Base-by-base conservation (phyloP, 2,797 vertebrate species). In the Odontamblyopus rebecca region DNA sequence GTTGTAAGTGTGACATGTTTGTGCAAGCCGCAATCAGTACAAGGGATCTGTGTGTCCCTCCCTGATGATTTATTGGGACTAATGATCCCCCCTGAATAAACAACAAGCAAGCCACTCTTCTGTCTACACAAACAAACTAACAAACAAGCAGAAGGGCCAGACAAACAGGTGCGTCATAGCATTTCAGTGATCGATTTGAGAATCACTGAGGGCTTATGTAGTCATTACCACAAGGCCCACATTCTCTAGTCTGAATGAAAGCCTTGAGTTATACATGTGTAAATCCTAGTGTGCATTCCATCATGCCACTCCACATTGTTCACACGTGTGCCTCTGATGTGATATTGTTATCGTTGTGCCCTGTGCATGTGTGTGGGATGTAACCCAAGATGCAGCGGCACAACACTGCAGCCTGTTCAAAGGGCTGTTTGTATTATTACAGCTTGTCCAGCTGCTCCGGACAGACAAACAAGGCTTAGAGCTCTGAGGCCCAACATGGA, bases 401-500 rank as follows among this genome's bases (percentile, higher is more conserved):
- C 91, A 93, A 93, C 92, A 92, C 89, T 89, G 89, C 87, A 87
- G 87, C 88, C 85, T 91, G 91, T 93, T 93, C 92, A 93, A 94
- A 93, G 92, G 91, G 83, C 83, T 93, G 86, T 94, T 94, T 94
- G 92, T 95, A 93, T 95, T 95, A 92, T 94, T 94, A 90, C 93
- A 94, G 94, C 93, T 94, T 94, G 93, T 84, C 91, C 94, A 93
- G 93, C 94, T 95, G 93, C 90, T 91, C 82, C 30, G 87, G 86
- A 93, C 89, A 91, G 93, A 93, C 93, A 94, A 93, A 94, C 93
- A 95, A 89, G 90, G 87, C 91, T 93, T 86, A 89, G 85, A 89
- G 90, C 90, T 88, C 85, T 11, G 81, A 87, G 84, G 86, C 89
- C 91, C 89, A 91, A 91, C 83, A 90, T 79, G 85, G 89, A 91